Base-by-base conservation (phyloP, 2,113 vertebrate species). In the Chionis minor region DNA sequence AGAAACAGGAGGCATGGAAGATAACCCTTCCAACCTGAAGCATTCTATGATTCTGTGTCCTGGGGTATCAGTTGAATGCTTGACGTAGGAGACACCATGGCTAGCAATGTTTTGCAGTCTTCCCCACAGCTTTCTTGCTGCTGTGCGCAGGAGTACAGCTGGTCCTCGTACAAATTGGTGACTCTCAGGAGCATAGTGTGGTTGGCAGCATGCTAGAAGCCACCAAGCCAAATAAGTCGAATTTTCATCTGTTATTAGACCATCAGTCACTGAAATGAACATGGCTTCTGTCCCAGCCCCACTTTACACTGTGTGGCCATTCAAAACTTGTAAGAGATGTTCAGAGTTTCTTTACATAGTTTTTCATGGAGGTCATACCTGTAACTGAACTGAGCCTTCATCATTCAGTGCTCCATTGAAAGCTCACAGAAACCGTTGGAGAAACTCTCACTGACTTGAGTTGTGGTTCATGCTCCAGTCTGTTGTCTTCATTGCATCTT, bases 181-280 rank as follows among this genome's bases (percentile, higher is more conserved):
- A 12, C 27, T 65, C 20, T 56, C 21, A 5, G 58, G 49, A 70
- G 6, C 54, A 35, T 13, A 5, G 14, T 32, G 65, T 42, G 14
- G 21, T 40, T 6, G 2, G 44, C 69, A 71, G 24, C 24, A 10
- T 1, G 4, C 10, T 6, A 51, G 59, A 58, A 58, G 7, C 10
- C 17, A 61, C 27, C 12, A 66, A 42, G 12, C 6, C 18, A 70
- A 49, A 5, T 8, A 35, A 42, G 26, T n/a, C 0, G 4, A 45
- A 42, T 72, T 91, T 81, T 74, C 4, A 8, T 49, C 45, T 71
- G 10, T 78, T 92, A 6, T 49, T 61, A 70, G 27, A 26, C 74
- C 8, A 38, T 45, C 12, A 8, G 26, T 66, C 14, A n/a, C 18
- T 55, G 28, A 79, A 90, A 79, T 26, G 18, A 81, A 14, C 0